Evolutionary conservation across 2,888 invertebrate genomes (phyloP).

Genomic region (Athrips mouffetella): DNA sequence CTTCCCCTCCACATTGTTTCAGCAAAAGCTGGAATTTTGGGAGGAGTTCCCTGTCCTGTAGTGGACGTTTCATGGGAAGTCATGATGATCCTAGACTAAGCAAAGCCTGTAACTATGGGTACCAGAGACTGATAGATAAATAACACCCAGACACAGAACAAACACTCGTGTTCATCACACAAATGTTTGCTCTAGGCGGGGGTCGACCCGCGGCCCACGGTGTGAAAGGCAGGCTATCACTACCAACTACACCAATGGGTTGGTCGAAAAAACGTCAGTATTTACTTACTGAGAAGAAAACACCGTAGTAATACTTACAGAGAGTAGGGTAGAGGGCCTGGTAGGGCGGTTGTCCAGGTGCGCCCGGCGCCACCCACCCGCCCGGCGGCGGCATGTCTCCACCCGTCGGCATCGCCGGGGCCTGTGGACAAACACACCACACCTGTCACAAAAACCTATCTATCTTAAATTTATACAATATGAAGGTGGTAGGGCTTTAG

Average conservation of each 20-base stretch:
- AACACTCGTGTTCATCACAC: too few species aligned
- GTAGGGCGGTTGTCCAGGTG: slow-evolving; percentile 52
- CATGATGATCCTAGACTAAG: background rate
- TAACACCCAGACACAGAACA: too few species aligned
- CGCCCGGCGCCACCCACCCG: slow-evolving; percentile 58
- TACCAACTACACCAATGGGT: background rate
- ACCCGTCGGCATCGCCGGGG: slow-evolving; percentile 30
- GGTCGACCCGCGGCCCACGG: too few species aligned
- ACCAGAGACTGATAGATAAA: too few species aligned
- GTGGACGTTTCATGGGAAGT: too few species aligned
- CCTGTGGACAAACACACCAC: slow-evolving; percentile 25
- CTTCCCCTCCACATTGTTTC: too few species aligned
- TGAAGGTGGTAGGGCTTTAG: too few species aligned
- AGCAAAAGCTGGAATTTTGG: too few species aligned
- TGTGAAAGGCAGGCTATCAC: too few species aligned
- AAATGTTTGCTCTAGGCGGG: too few species aligned
- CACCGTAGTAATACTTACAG: slow-evolving; percentile 55
- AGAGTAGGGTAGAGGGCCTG: slow-evolving; percentile 63
- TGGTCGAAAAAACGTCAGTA: background rate
- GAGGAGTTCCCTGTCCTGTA: background rate
- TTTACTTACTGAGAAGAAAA: background rate
- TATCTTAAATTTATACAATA: too few species aligned
- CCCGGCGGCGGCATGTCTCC: slow-evolving; percentile 48
- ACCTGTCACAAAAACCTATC: background rate
- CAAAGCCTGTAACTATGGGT: too few species aligned